Evolutionary conservation across 2,113 vertebrate species (phyloP).

Genomic region (Cebidichthys violaceus): DNA sequence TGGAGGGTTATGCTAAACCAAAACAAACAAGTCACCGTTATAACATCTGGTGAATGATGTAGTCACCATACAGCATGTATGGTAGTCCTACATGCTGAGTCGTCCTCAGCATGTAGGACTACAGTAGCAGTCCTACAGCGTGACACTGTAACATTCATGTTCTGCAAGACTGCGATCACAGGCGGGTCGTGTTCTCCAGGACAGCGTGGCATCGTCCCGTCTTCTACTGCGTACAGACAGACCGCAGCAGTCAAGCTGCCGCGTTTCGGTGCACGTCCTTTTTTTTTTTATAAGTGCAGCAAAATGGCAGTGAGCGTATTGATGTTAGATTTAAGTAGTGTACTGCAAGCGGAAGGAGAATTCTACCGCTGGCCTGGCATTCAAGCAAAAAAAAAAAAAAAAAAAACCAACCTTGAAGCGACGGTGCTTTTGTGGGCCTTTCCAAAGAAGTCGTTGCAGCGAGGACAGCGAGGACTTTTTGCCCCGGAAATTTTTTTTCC

Average conservation of each 20-base stretch:
- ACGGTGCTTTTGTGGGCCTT: constrained; percentile 17
- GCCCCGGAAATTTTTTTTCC: constrained; percentile 20
- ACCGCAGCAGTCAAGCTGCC: constrained; percentile 15
- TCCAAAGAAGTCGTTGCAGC: constrained; percentile 31
- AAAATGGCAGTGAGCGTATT: constrained; percentile 30
- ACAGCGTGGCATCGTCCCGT: constrained; percentile 37
- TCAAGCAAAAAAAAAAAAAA: too few relatives aligned
- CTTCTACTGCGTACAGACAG: constrained; percentile 21
- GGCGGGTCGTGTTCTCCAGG: constrained; percentile 20
- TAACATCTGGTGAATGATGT: too few relatives aligned
- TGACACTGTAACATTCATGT: constrained; percentile 51
- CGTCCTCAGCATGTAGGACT: too few relatives aligned
- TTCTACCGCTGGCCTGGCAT: constrained; percentile 16
- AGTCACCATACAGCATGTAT: too few relatives aligned
- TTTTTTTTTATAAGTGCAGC: constrained; percentile 33
- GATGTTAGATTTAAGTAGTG: constrained; percentile 33
- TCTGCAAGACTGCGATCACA: constrained; percentile 25
- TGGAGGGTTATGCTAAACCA: neutral
- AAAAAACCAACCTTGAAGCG: constrained; percentile 31
- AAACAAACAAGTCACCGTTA: neutral
- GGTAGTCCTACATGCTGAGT: too few relatives aligned
- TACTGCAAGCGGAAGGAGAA: constrained; percentile 1
- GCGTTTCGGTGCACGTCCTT: constrained; percentile 16
- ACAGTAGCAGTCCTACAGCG: constrained; percentile 7
- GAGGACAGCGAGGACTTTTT: constrained; percentile 40